Conservation (phyloP, 1,140 invertebrate species). For the Uloborus diversus region DNA sequence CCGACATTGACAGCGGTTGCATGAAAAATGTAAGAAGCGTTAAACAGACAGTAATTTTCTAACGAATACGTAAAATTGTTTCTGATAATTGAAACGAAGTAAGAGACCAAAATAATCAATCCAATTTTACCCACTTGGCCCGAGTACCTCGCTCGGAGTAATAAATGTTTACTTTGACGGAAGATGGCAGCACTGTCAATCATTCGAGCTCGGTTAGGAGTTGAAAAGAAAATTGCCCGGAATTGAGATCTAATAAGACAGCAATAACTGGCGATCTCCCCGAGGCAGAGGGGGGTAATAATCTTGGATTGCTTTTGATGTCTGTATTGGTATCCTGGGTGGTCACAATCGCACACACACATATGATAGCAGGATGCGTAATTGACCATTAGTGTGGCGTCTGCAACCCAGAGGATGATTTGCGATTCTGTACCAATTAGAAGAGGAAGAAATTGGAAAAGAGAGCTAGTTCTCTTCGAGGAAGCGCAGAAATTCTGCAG, state of each 20-base stretch:
- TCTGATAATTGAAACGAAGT: too few species aligned
- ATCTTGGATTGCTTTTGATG: constrained; percentile 25
- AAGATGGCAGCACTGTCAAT: constrained; percentile 55
- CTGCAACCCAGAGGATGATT: background rate
- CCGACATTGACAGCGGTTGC: too few species aligned
- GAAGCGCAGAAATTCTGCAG: background rate
- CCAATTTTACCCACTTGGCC: too few species aligned
- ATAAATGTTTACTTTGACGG: too few species aligned
- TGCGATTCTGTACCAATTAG: constrained; percentile 25
- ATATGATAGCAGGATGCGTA: too few species aligned
- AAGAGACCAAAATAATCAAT: too few species aligned
- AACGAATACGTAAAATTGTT: too few species aligned
- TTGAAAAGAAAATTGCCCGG: constrained; percentile 35
- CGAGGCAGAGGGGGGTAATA: background rate
- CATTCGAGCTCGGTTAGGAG: background rate
- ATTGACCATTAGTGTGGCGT: constrained; percentile 24
- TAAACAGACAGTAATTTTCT: too few species aligned
- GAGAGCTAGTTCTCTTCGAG: background rate
- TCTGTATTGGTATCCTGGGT: constrained; percentile 20
- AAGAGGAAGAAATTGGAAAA: background rate
- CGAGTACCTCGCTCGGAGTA: too few species aligned
- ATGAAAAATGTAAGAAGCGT: too few species aligned
- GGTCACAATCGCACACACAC: constrained; percentile 38
- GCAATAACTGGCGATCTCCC: background rate
- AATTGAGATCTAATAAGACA: constrained; percentile 28